phyloP scores from a whole-genome alignment of 2,888 invertebrate species.

The Tanytarsus gracilentus region DNA sequence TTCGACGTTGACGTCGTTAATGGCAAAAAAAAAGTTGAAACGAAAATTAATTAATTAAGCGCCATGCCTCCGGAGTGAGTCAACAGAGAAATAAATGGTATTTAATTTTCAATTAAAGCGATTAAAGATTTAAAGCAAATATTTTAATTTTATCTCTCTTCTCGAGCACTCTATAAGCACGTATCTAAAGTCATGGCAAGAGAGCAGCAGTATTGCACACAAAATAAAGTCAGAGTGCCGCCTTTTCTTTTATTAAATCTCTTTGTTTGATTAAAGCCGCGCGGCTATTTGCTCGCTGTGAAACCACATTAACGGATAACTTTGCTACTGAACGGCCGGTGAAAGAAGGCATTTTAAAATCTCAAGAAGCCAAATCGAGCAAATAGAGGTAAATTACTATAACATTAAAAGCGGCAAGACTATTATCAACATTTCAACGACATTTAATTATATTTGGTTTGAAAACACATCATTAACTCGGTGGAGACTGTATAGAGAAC shows the following conservation, averaged over 20 bases:
- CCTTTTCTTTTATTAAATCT: neutral
- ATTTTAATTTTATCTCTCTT: neutral
- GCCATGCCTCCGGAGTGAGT: conserved; percentile 1
- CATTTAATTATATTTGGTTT: conserved; percentile 28
- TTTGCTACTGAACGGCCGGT: conserved; percentile 6
- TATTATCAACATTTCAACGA: conserved; percentile 27
- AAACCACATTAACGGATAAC: conserved; percentile 22
- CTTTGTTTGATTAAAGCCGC: neutral
- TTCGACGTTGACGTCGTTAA: neutral
- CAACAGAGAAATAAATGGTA: conserved; percentile 13
- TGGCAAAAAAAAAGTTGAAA: neutral
- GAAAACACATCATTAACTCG: conserved; percentile 15
- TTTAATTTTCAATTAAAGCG: conserved; percentile 26
- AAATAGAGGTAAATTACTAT: conserved; percentile 5
- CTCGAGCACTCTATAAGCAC: too few relatives aligned
- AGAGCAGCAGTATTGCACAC: neutral
- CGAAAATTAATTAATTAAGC: conserved; percentile 19
- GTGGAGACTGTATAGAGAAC: too few relatives aligned
- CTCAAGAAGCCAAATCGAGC: conserved; percentile 11
- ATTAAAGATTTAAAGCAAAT: conserved; percentile 14
- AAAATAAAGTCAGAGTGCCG: conserved; percentile 14
- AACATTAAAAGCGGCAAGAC: conserved; percentile 26
- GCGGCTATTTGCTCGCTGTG: neutral
- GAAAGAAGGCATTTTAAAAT: conserved; percentile 2
- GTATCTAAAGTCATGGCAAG: too few relatives aligned